A percentile compares a stretch with the other conserved stretches of the same genome.
phyloP scores from a whole-genome alignment of 2,113 vertebrate genomes.

The Eulacestoma nigropectus region DNA sequence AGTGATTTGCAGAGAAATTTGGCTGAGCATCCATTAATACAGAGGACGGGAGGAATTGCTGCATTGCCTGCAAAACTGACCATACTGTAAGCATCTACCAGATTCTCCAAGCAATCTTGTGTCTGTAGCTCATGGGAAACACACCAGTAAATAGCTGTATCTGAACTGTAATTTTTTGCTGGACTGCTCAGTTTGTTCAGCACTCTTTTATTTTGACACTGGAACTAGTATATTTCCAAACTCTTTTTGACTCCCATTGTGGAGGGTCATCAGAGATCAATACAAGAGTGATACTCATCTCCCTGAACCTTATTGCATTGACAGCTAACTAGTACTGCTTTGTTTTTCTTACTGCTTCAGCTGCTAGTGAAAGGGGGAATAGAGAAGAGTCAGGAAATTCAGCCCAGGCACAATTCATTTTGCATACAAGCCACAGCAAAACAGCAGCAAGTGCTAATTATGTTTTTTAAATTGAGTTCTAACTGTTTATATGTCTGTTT shows the following conservation, averaged over 20 bases:
- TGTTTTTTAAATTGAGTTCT: slow-evolving; percentile 4
- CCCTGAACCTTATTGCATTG: neutral
- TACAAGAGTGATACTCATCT: neutral
- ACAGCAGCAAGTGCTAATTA: neutral
- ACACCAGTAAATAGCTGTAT: neutral
- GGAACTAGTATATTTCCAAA: neutral
- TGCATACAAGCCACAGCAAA: neutral
- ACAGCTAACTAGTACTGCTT: neutral
- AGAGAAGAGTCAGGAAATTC: neutral
- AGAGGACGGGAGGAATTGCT: neutral
- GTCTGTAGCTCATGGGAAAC: neutral
- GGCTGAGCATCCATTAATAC: neutral
- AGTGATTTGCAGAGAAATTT: neutral
- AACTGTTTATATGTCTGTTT: slow-evolving; percentile 29
- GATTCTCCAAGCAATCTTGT: neutral
- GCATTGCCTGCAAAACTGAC: neutral
- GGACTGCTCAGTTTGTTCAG: neutral
- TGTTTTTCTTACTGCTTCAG: neutral
- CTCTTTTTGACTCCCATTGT: neutral
- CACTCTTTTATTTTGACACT: neutral
- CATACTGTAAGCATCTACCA: neutral
- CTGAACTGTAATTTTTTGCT: neutral
- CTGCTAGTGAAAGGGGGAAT: neutral
- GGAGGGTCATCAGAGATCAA: neutral
- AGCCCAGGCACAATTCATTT: neutral